Evolutionary conservation across 2,888 invertebrate species (phyloP).

Genomic region (Suillia variegata): DNA sequence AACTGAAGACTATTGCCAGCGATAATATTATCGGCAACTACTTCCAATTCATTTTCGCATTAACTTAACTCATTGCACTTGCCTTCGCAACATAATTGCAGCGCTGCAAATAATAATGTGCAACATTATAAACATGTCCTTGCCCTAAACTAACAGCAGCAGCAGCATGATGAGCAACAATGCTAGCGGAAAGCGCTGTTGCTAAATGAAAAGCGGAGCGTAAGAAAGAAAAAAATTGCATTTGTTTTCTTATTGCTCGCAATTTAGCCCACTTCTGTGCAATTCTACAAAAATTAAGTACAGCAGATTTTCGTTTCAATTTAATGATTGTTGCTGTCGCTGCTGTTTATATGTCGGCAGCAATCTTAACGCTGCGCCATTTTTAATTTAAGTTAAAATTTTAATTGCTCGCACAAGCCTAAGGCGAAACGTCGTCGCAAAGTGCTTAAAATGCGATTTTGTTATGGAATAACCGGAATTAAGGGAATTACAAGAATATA

Average conservation of each 20-base stretch:
- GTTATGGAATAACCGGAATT: too few relatives aligned
- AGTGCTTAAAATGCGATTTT: too few relatives aligned
- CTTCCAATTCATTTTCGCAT: background rate
- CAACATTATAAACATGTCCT: background rate
- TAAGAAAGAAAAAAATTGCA: background rate
- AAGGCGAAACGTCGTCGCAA: too few relatives aligned
- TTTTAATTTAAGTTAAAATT: constrained; percentile 21
- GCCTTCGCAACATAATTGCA: constrained; percentile 1
- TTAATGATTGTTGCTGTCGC: background rate
- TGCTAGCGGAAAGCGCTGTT: background rate
- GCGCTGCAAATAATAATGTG: background rate
- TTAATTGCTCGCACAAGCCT: constrained; percentile 16
- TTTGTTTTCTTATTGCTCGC: background rate
- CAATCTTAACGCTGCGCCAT: constrained; percentile 9
- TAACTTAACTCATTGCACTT: constrained; percentile 1
- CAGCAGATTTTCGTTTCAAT: constrained; percentile 3
- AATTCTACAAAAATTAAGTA: constrained; percentile 3
- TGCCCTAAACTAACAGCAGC: background rate
- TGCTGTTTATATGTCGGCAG: background rate
- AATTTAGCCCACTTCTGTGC: too few relatives aligned
- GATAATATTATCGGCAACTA: too few relatives aligned
- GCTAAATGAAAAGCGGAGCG: background rate
- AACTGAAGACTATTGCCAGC: too few relatives aligned
- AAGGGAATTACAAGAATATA: too few relatives aligned
- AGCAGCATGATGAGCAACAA: too few relatives aligned